Conservation (phyloP, 30 jellyfish, hydroid and myxozoan species). For the Chrysaora quinquecirrha region DNA sequence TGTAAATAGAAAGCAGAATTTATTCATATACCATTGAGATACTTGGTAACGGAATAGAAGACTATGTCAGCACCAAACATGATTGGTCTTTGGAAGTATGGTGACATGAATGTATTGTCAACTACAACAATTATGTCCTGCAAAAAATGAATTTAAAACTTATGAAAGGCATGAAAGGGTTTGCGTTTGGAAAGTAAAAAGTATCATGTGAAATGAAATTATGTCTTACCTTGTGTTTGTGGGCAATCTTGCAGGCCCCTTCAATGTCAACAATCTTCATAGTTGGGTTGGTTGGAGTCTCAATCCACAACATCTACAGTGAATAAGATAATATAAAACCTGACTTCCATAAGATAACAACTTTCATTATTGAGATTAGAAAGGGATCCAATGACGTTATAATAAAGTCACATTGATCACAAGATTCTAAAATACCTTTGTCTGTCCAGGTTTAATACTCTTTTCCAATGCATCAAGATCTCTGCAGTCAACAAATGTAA, state of each 20-base stretch:
- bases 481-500: slow-evolving; percentile 88
- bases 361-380: too few relatives aligned
- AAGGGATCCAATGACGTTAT: too few relatives aligned
- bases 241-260: slow-evolving; percentile 91
- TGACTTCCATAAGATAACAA: too few relatives aligned
- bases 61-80: slow-evolving; percentile 96
- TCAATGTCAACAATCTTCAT: slow-evolving; percentile 98
- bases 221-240: slow-evolving; percentile 78
- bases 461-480: slow-evolving; percentile 82
- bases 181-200: too few relatives aligned
- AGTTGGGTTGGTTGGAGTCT: slow-evolving; percentile 99
- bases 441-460: slow-evolving; percentile 89
- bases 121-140: slow-evolving; percentile 87
- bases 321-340: too few relatives aligned
- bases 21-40: slow-evolving; percentile 98
- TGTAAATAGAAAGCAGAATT: too few relatives aligned
- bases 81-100: slow-evolving; percentile 97
- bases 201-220: not conserved
- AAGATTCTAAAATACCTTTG: too few relatives aligned
- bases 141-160: slow-evolving; percentile 11
- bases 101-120: slow-evolving; percentile 99
- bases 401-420: too few relatives aligned
- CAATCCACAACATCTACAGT: slow-evolving; percentile 93
- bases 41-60: slow-evolving; percentile 96
- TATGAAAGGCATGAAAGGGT: not conserved